Evolutionary conservation across 2,113 vertebrate genomes (phyloP).

Genomic region (Alligator mississippiensis): DNA sequence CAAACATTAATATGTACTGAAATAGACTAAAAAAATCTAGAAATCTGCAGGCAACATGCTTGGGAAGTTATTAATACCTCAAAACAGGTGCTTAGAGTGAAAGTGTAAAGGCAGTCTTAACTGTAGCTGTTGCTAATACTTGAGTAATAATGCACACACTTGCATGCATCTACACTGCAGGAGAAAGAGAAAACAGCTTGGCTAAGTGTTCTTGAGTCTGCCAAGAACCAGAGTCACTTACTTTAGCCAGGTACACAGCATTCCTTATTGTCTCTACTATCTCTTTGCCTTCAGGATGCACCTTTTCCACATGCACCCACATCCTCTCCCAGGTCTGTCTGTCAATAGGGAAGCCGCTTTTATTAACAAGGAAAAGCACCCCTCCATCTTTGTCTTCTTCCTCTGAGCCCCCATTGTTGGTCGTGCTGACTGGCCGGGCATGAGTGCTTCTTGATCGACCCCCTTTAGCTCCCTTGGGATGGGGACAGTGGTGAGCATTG

Average conservation of each 20-base stretch:
- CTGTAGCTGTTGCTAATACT: not conserved
- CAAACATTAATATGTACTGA: not conserved
- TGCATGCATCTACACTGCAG: not conserved
- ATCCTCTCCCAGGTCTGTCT: slow-evolving; percentile 93
- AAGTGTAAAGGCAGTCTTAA: not conserved
- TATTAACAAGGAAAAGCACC: slow-evolving; percentile 92
- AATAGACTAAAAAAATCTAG: not conserved
- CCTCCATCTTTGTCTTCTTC: slow-evolving; percentile 95
- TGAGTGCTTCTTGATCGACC: slow-evolving; percentile 90
- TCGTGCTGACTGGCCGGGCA: slow-evolving; percentile 69
- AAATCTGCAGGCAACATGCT: not conserved
- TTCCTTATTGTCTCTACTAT: slow-evolving; percentile 91
- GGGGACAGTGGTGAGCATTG: slow-evolving; percentile 73
- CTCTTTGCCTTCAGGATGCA: slow-evolving; percentile 92
- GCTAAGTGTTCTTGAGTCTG: not conserved
- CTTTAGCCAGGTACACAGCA: slow-evolving; percentile 87
- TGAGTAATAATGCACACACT: not conserved
- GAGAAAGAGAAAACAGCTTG: not conserved
- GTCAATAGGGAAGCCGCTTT: slow-evolving; percentile 94
- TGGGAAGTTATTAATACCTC: not conserved
- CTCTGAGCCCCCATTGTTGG: slow-evolving; percentile 83
- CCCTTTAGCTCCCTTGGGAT: slow-evolving; percentile 81
- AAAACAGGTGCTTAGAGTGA: not conserved
- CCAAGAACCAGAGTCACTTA: slow-evolving; percentile 67
- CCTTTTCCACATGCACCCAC: slow-evolving; percentile 92